A percentile compares a stretch with the other conserved stretches of the same genome.
Conservation (phyloP, 2,888 invertebrate genomes). For the Drosophila austrosaltans region DNA sequence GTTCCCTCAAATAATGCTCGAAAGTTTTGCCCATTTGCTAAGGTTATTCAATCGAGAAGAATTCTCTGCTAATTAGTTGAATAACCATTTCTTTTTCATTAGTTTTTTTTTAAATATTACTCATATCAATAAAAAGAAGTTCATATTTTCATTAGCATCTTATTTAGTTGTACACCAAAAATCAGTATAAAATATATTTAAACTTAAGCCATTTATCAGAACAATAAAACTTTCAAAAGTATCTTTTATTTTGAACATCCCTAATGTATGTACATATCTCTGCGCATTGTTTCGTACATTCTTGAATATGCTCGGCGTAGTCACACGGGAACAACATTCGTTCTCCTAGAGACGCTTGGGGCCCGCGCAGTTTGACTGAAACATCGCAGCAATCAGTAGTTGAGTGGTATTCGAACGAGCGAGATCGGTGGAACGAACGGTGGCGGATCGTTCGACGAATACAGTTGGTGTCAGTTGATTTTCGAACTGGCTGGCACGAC, state of each 20-base stretch:
- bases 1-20: not conserved
- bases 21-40: not conserved
- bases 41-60: not conserved
- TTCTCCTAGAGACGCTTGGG: not conserved
- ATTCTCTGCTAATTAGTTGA: too few relatives aligned
- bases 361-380: not conserved
- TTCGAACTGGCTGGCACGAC: slow-evolving; percentile 3
- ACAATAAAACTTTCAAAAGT: too few relatives aligned
- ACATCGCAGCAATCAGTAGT: slow-evolving; percentile 14
- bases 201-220: too few relatives aligned
- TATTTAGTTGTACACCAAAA: too few relatives aligned
- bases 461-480: slow-evolving; percentile 5
- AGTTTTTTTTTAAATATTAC: too few relatives aligned
- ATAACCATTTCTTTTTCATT: too few relatives aligned
- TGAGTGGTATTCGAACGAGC: slow-evolving; percentile 3
- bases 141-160: too few relatives aligned
- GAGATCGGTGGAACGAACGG: not conserved
- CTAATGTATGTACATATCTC: not conserved
- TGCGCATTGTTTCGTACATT: not conserved
- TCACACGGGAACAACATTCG: too few relatives aligned
- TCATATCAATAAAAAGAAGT: too few relatives aligned
- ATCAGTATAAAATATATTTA: too few relatives aligned
- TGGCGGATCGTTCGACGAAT: not conserved
- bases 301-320: not conserved
- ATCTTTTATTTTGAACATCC: not conserved